These are phyloP conservation scores for Rana temporaria DNA, from an alignment of 2,113 vertebrate species.

Conservation along the genomic window DNA sequence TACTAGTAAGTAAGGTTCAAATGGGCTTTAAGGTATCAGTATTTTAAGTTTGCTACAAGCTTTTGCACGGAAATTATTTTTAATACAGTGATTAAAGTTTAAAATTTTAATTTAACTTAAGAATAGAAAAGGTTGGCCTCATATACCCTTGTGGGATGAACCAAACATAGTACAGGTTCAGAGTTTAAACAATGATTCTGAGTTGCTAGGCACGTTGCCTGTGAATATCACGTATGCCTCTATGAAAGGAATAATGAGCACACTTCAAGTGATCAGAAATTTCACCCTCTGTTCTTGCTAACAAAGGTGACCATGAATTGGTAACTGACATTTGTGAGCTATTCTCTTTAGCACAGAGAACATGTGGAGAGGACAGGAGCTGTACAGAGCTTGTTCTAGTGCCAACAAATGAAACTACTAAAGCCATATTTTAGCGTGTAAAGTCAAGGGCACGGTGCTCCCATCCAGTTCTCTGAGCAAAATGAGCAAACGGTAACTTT, in stretches of 20 bases:
- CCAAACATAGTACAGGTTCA: not conserved
- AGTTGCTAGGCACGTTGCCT: not conserved
- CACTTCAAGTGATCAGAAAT: slow-evolving; percentile 34
- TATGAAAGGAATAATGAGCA: slow-evolving; percentile 27
- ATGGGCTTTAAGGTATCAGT: no score
- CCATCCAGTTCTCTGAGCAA: not conserved
- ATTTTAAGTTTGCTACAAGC: no score
- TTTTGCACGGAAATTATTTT: no score
- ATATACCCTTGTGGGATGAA: not conserved
- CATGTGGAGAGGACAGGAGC: slow-evolving; percentile 9
- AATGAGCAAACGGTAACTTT: not conserved
- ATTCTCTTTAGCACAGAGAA: slow-evolving; percentile 23
- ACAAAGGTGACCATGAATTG: slow-evolving; percentile 19
- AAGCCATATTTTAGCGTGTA: slow-evolving; percentile 9
- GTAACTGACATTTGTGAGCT: slow-evolving; percentile 14
- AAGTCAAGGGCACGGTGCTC: slow-evolving; percentile 18
- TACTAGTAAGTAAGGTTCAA: no score
- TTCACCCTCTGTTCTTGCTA: slow-evolving; percentile 12
- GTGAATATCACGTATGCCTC: not conserved
- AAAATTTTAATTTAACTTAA: not conserved
- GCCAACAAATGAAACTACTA: slow-evolving; percentile 8
- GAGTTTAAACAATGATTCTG: not conserved
- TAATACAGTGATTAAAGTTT: no score
- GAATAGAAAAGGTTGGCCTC: not conserved
- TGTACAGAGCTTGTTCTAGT: slow-evolving; percentile 7